Evolutionary conservation across 2,113 vertebrate genomes (phyloP).

Genomic region (Pogona vitticeps): DNA sequence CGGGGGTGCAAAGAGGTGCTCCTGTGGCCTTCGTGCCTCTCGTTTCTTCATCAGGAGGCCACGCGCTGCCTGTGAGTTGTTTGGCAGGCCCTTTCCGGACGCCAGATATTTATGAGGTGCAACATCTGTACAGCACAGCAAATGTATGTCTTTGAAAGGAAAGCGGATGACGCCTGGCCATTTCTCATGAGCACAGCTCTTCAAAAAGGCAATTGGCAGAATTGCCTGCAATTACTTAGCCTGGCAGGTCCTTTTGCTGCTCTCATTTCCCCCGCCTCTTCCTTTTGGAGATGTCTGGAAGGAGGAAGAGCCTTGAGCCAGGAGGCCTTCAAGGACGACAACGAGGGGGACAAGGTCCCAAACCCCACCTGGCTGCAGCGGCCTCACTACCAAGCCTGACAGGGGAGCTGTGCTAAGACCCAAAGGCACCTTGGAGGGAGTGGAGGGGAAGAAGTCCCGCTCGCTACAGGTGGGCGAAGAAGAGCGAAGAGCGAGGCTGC

Average conservation of each 20-base stretch:
- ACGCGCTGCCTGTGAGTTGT: too few relatives aligned
- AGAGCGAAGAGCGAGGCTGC: too few relatives aligned
- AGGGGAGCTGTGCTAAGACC: neutral
- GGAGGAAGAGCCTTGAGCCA: neutral
- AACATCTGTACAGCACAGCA: too few relatives aligned
- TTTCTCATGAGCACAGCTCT: neutral
- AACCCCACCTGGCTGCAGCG: neutral
- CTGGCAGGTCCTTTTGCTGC: accelerated
- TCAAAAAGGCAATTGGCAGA: constrained; percentile 2
- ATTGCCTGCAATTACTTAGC: neutral
- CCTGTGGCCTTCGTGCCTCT: too few relatives aligned
- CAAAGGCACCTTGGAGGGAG: neutral
- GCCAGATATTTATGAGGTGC: too few relatives aligned
- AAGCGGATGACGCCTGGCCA: neutral
- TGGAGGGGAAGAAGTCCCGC: neutral
- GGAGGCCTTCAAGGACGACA: too few relatives aligned
- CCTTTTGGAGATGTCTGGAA: neutral
- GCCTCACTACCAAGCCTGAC: neutral
- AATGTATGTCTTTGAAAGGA: neutral
- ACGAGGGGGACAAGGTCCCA: too few relatives aligned
- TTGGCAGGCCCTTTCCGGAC: too few relatives aligned
- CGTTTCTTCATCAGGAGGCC: too few relatives aligned
- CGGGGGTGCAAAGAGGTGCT: too few relatives aligned
- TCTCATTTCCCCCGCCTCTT: neutral
- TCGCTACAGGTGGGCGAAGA: too few relatives aligned